Evolutionary conservation across 2,888 invertebrate species (phyloP).

Genomic region (Rugalucina vietnamica): DNA sequence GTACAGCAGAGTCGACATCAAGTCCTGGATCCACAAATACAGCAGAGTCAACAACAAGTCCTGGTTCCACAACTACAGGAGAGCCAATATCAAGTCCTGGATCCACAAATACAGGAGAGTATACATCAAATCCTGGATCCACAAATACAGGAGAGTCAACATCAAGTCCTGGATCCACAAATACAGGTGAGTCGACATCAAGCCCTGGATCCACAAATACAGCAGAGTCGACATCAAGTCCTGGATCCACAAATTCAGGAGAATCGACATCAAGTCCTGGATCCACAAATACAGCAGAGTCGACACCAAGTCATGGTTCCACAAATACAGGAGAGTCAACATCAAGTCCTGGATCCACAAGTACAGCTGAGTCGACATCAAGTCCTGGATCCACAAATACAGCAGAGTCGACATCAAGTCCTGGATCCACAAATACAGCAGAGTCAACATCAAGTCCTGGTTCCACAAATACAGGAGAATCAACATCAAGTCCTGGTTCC

Average conservation of each 20-base stretch:
- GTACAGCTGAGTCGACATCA: neutral
- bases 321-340: neutral
- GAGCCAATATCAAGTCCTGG: neutral
- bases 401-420: neutral
- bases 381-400: neutral
- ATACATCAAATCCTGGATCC: neutral
- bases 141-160: neutral
- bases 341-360: neutral
- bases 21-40: neutral
- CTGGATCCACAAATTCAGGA: neutral
- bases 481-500: neutral
- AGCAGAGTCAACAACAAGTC: neutral
- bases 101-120: neutral
- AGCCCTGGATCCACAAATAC: neutral
- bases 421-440: neutral
- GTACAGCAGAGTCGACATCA: neutral
- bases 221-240: neutral
- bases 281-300: neutral
- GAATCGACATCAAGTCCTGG: neutral
- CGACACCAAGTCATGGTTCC: neutral
- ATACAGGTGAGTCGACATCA: neutral
- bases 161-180: neutral
- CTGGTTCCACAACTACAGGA: neutral
- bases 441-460: neutral
- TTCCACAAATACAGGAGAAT: neutral